phyloP scores from a whole-genome alignment of 2,113 vertebrate genomes.

The Cervus canadensis region DNA sequence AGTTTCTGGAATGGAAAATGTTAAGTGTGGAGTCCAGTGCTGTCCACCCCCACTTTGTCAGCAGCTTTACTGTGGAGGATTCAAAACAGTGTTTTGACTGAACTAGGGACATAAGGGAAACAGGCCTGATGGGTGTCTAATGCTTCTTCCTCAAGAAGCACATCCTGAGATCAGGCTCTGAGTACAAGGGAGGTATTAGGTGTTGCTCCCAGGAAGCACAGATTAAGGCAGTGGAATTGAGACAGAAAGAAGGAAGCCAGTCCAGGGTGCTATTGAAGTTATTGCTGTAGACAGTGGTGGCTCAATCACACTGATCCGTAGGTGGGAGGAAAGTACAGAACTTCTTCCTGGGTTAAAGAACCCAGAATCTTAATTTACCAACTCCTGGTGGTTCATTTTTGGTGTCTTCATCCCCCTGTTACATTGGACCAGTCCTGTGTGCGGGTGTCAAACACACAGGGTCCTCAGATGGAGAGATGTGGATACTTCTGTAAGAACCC shows the following conservation, averaged over 20 bases:
- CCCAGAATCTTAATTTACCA: not conserved
- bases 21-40: not conserved
- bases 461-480: not conserved
- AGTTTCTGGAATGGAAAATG: not conserved
- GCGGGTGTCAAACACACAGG: too few relatives aligned
- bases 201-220: not conserved
- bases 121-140: not conserved
- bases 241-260: not conserved
- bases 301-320: not conserved
- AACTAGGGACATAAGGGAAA: not conserved
- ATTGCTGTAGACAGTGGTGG: rapidly evolving
- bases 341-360: not conserved
- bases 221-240: not conserved
- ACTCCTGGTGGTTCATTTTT: not conserved
- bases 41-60: not conserved
- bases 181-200: not conserved
- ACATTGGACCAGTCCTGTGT: not conserved
- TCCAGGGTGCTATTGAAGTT: not conserved
- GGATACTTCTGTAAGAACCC: not conserved
- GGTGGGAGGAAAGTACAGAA: not conserved
- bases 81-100: not conserved
- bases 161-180: not conserved
- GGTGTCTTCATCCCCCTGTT: not conserved
- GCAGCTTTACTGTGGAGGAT: not conserved
- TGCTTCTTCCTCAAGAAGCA: too few relatives aligned